Evolutionary conservation across 2,113 vertebrate genomes (phyloP).

Genomic region (Romanogobio albipinnatus): DNA sequence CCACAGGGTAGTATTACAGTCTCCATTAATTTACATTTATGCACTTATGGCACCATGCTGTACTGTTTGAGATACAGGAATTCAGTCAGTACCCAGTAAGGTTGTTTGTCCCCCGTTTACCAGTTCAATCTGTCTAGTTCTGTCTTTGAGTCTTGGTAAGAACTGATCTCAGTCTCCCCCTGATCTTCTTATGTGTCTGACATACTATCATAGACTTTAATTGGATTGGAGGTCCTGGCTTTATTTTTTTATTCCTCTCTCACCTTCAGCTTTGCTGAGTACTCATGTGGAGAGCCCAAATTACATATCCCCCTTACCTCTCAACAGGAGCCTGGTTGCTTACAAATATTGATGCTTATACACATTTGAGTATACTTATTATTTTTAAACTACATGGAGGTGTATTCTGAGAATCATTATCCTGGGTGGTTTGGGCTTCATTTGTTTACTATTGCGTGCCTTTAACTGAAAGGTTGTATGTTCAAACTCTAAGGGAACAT

Average conservation of each 20-base stretch:
- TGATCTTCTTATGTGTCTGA: conserved; percentile 50
- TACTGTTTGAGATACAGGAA: too few species aligned
- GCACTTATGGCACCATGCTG: too few species aligned
- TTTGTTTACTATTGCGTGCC: not conserved
- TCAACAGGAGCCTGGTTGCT: not conserved
- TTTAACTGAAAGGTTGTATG: not conserved
- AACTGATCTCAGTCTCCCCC: conserved; percentile 38
- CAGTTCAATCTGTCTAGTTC: conserved; percentile 3
- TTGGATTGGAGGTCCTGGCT: conserved; percentile 55
- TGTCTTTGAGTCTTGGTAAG: not conserved
- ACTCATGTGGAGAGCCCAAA: not conserved
- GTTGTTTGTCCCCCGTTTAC: not conserved
- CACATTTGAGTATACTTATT: not conserved
- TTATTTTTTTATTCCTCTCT: not conserved
- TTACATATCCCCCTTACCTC: not conserved
- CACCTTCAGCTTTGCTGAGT: not conserved
- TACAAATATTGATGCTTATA: not conserved
- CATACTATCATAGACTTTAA: conserved; percentile 41
- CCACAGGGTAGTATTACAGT: too few species aligned
- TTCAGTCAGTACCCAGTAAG: not conserved
- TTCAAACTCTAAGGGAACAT: too few species aligned
- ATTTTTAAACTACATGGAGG: not conserved
- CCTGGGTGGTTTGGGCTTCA: not conserved
- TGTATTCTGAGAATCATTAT: not conserved
- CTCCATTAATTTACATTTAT: too few species aligned